Evolutionary conservation across 2,797 vertebrate genomes (phyloP).

Genomic region (Synanceia verrucosa): DNA sequence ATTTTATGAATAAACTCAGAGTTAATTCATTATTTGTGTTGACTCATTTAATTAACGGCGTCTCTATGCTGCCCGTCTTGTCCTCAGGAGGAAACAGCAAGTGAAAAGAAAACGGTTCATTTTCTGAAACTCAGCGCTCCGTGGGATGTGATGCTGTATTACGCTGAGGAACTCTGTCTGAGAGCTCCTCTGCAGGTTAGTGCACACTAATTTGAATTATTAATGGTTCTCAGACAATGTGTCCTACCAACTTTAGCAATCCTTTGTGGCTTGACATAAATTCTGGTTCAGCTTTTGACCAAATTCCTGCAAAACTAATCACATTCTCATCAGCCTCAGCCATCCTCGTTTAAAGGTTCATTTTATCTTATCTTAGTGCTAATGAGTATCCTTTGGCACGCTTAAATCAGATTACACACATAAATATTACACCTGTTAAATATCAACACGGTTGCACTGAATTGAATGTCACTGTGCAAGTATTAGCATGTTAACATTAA

Average conservation of each 20-base stretch:
- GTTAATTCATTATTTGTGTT: background rate
- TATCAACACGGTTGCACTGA: background rate
- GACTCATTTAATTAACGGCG: background rate
- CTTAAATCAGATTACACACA: background rate
- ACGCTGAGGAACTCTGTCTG: conserved; percentile 83
- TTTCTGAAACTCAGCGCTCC: conserved; percentile 83
- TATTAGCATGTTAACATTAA: background rate
- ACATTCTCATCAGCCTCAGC: background rate
- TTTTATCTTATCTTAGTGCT: background rate
- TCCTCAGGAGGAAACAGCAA: conserved; percentile 79
- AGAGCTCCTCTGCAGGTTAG: conserved; percentile 83
- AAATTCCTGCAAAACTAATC: background rate
- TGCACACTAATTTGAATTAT: background rate
- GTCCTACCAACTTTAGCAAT: background rate
- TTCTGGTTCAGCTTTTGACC: background rate
- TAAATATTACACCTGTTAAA: background rate
- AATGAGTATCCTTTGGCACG: background rate
- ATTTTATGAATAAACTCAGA: background rate
- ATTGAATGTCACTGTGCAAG: background rate
- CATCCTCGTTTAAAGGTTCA: too few relatives aligned
- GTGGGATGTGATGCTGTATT: conserved; percentile 82
- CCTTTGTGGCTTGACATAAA: background rate
- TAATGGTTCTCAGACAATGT: background rate
- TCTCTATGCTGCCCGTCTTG: background rate
- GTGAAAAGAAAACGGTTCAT: conserved; percentile 81